Conservation (phyloP, 2,113 vertebrate species). For the Hypocryptadius cinnamomeus region DNA sequence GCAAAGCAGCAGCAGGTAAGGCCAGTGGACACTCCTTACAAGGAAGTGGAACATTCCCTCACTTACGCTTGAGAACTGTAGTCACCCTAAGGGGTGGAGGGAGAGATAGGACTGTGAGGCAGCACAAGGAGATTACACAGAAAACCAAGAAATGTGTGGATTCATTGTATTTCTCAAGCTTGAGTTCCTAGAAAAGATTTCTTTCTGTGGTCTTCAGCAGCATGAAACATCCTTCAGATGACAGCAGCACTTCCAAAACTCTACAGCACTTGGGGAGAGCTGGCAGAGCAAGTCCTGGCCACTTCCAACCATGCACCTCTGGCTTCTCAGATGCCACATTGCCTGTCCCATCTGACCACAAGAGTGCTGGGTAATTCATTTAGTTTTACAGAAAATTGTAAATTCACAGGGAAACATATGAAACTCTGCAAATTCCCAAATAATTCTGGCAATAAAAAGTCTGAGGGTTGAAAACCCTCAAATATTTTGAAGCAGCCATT, state of each 20-base stretch:
- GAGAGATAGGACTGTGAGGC: background rate
- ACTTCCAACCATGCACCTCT: background rate
- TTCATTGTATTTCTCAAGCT: background rate
- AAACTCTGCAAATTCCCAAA: background rate
- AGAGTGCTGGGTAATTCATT: background rate
- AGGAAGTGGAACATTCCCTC: background rate
- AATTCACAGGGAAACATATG: background rate
- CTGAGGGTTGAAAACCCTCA: background rate
- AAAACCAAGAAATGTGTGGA: background rate
- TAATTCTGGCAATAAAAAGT: background rate
- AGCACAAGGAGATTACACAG: background rate
- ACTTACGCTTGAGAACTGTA: fast-evolving
- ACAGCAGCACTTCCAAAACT: background rate
- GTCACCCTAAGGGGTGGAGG: background rate
- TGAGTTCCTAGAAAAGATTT: background rate
- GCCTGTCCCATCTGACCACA: background rate
- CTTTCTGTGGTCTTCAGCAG: background rate
- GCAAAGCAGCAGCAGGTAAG: conserved; percentile 1
- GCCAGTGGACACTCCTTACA: background rate
- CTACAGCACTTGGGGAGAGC: background rate
- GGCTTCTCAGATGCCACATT: background rate
- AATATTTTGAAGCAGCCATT: background rate
- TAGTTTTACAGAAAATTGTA: background rate
- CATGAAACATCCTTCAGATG: background rate
- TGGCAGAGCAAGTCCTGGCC: background rate